A percentile compares a stretch with the other conserved stretches of the same genome.
Conservation (phyloP, 2,888 invertebrate genomes). For the Morpho achilles region DNA sequence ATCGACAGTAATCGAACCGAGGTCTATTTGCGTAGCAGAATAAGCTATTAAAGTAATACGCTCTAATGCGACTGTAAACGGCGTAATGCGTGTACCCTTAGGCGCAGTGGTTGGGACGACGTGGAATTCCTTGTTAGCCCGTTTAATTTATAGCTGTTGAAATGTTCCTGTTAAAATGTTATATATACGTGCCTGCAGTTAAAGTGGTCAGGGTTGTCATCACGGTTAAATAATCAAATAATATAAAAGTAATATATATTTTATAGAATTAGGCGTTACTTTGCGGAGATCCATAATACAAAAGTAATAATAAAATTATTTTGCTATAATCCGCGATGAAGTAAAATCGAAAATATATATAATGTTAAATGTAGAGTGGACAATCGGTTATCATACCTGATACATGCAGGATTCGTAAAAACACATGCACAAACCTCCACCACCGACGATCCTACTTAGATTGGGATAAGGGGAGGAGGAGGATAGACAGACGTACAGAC, state of each 20-base stretch:
- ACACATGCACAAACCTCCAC: too few species aligned
- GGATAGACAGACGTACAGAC: too few species aligned
- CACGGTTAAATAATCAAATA: neutral
- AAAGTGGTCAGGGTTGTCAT: conserved; percentile 47
- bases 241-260: conserved; percentile 13
- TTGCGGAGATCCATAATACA: too few species aligned
- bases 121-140: conserved; percentile 50
- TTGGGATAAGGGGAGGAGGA: too few species aligned
- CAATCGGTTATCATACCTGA: too few species aligned
- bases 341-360: too few species aligned
- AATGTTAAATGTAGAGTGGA: too few species aligned
- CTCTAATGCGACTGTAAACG: conserved; percentile 27
- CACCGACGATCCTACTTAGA: too few species aligned
- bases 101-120: conserved; percentile 29
- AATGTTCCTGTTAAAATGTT: conserved; percentile 72
- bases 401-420: too few species aligned
- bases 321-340: too few species aligned
- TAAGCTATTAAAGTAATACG: conserved; percentile 28
- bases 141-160: conserved; percentile 74
- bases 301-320: too few species aligned
- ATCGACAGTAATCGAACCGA: conserved; percentile 8
- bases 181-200: conserved; percentile 63
- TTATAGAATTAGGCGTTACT: too few species aligned
- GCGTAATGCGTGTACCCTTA: conserved; percentile 26
- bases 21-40: conserved; percentile 15